phyloP scores from a whole-genome alignment of 2,797 vertebrate species.

The Stomatorhinus walkeri region DNA sequence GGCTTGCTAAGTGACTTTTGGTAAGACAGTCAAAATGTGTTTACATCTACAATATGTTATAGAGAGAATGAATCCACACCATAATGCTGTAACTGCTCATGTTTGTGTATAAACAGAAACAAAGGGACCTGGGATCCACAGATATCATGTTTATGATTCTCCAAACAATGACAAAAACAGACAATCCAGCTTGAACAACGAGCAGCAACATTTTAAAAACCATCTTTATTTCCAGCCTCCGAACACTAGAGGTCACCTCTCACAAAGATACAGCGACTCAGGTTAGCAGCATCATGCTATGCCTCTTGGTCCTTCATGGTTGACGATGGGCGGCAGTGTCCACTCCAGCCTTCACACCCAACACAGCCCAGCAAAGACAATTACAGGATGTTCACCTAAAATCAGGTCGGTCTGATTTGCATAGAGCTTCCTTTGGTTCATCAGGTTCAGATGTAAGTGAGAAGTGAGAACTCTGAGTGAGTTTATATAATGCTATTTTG shows the following conservation, averaged over 20 bases:
- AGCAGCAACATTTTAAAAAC: neutral
- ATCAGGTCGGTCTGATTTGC: neutral
- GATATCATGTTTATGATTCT: neutral
- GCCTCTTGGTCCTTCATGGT: neutral
- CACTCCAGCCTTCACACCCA: neutral
- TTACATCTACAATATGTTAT: neutral
- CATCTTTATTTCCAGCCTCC: neutral
- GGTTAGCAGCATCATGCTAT: neutral
- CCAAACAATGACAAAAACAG: neutral
- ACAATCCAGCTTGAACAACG: neutral
- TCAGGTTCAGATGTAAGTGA: neutral
- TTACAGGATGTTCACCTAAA: neutral
- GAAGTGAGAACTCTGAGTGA: neutral
- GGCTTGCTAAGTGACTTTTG: neutral
- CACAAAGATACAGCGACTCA: neutral
- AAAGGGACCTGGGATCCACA: neutral
- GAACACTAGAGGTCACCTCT: neutral
- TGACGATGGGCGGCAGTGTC: neutral
- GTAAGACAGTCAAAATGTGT: slow-evolving; percentile 1
- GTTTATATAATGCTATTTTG: neutral
- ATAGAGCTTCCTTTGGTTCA: neutral
- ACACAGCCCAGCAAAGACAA: neutral
- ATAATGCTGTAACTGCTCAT: neutral
- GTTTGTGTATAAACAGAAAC: neutral
- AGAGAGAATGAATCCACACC: neutral